A percentile compares a stretch with the other conserved stretches of the same genome.
Evolutionary conservation across 2,888 invertebrate species (phyloP).

Genomic region (Agonopterix arenella): DNA sequence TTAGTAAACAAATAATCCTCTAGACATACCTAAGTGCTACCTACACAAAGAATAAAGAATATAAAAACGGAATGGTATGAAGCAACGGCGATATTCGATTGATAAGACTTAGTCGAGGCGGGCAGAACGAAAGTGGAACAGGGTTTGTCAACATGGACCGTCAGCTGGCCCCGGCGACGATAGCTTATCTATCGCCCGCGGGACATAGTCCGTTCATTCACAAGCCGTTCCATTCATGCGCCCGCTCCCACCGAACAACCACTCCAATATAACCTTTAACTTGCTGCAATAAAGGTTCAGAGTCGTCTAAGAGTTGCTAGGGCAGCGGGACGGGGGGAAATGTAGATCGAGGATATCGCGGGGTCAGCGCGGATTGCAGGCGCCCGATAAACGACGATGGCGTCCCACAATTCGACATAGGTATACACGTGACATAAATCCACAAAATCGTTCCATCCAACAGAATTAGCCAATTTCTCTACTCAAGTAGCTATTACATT

Average conservation of each 20-base stretch:
- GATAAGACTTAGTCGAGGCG: conserved; percentile 58
- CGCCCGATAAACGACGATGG: conserved; percentile 64
- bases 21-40: background rate
- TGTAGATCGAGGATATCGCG: conserved; percentile 72
- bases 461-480: background rate
- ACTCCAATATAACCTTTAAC: conserved; percentile 44
- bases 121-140: conserved; percentile 65
- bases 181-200: conserved; percentile 73
- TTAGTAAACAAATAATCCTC: background rate
- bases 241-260: conserved; percentile 35
- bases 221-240: conserved; percentile 71
- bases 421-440: conserved; percentile 8
- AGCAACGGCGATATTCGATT: conserved; percentile 38
- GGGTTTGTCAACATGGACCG: conserved; percentile 72
- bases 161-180: conserved; percentile 69
- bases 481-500: background rate
- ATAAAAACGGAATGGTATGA: conserved; percentile 16
- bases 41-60: conserved; percentile 6
- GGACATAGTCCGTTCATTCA: conserved; percentile 76
- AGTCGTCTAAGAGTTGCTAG: conserved; percentile 26
- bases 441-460: conserved; percentile 1
- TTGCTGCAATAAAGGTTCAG: conserved; percentile 31
- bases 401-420: conserved; percentile 22
- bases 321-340: conserved; percentile 47
- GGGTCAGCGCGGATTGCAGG: conserved; percentile 75